Conservation (phyloP, 2,113 vertebrate species). For the Anarrhichthys ocellatus region DNA sequence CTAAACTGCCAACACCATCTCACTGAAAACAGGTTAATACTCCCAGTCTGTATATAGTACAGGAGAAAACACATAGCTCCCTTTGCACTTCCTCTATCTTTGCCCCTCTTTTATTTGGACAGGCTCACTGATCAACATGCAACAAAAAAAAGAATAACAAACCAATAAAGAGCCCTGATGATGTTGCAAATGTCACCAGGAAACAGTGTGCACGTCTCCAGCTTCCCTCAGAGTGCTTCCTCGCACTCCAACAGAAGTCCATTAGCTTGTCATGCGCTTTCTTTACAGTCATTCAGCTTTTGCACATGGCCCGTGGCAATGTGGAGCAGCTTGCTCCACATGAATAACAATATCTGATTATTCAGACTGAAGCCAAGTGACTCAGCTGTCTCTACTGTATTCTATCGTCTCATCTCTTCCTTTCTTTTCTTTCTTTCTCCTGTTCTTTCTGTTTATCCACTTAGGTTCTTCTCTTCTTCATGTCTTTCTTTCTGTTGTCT, state of each 20-base stretch:
- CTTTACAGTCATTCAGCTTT: conserved; percentile 77
- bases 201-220: conserved; percentile 55
- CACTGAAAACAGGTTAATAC: conserved; percentile 39
- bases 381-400: conserved; percentile 80
- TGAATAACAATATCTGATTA: conserved; percentile 80
- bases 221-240: conserved; percentile 60
- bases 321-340: conserved; percentile 70
- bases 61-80: conserved; percentile 15
- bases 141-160: conserved; percentile 20
- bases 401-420: conserved; percentile 53
- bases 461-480: not conserved
- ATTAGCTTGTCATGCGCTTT: conserved; percentile 73
- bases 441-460: conserved; percentile 2
- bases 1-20: conserved; percentile 34
- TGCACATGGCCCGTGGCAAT: conserved; percentile 71
- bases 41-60: conserved; percentile 6
- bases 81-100: conserved; percentile 6
- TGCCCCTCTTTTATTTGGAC: conserved; percentile 16
- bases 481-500: conserved; percentile 14
- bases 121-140: conserved; percentile 3
- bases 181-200: conserved; percentile 64
- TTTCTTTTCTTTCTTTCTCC: conserved; percentile 27
- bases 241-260: conserved; percentile 66
- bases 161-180: conserved; percentile 44
- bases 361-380: conserved; percentile 76